Evolutionary conservation across 2,888 invertebrate species (phyloP), one percentile per base, ranked within the genome.

Genomic region (Heteropelma amictum): DNA sequence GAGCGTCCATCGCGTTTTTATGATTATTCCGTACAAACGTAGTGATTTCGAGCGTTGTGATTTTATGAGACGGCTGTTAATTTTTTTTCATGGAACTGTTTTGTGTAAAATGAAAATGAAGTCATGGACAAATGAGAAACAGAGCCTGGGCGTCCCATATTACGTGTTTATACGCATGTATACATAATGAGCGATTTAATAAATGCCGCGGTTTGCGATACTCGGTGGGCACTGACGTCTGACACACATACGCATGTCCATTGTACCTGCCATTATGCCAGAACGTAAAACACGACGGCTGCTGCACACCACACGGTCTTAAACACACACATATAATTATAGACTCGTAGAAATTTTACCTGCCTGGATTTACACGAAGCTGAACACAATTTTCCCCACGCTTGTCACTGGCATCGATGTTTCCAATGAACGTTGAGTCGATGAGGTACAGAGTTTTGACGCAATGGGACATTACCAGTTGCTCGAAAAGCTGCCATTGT

Each of bases 181-280:
- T 56, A 72, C 65, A 76, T 79, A 80, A 80, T 78, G 73, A n/a
- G n/a, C n/a, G n/a, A n/a, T n/a, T n/a, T n/a, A n/a, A n/a, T n/a
- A n/a, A n/a, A n/a, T n/a, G n/a, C n/a, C n/a, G n/a, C n/a, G n/a
- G n/a, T n/a, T n/a, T n/a, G n/a, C n/a, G n/a, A n/a, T n/a, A n/a
- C n/a, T 81, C 80, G 80, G 10, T 38, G 65, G 56, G 14, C 54
- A 45, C 30, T 51, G 76, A 63, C 49, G 68, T 35, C 64, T 69
- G 64, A 73, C 69, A 63, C 47, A 71, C 67, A 71, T 72, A 71
- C 47, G 69, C 67, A 71, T 72, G 69, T 61, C 76, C 38, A 78
- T 79, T 77, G 74, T 77, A 49, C n/a, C 12, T 54, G 40, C 67
- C 72, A 71, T 68, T 67, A 65, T 71, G 69, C 64, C 58, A 45